A percentile compares a stretch with the other conserved stretches of the same genome.
Conservation (phyloP, 2,888 invertebrate species). For the Corbicula japonica region DNA sequence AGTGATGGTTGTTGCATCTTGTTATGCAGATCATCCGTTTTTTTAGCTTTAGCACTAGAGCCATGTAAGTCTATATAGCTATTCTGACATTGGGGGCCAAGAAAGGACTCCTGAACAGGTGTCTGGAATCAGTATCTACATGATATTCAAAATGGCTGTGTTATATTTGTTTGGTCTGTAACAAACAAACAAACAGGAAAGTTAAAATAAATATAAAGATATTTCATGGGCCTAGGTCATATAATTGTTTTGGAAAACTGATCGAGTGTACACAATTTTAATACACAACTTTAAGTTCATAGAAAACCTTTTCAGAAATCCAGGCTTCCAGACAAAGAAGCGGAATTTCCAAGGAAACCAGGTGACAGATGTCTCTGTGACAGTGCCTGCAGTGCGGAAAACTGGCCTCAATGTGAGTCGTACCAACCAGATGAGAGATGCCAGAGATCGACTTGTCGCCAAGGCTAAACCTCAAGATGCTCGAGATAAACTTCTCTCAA, state of each 20-base stretch:
- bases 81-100: too few species aligned
- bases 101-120: too few species aligned
- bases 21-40: too few species aligned
- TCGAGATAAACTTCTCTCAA: conserved; percentile 60
- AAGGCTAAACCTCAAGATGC: conserved; percentile 58
- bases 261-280: neutral
- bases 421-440: conserved; percentile 64
- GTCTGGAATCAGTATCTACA: too few species aligned
- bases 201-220: too few species aligned
- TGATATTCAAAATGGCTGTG: too few species aligned
- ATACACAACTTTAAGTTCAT: neutral
- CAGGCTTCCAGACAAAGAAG: conserved; percentile 43
- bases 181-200: too few species aligned
- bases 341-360: conserved; percentile 26
- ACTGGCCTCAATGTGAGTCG: conserved; percentile 32
- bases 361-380: conserved; percentile 58
- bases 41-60: too few species aligned
- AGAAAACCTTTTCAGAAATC: conserved; percentile 42
- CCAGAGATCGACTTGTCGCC: conserved; percentile 53
- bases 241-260: neutral
- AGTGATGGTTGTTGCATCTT: too few species aligned
- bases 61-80: too few species aligned
- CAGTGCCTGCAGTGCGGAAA: conserved; percentile 59
- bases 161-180: too few species aligned
- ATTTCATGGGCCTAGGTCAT: neutral